These are phyloP conservation scores for Apolygus lucorum DNA, from an alignment of 1,140 invertebrate genomes.

Conservation along the genomic window DNA sequence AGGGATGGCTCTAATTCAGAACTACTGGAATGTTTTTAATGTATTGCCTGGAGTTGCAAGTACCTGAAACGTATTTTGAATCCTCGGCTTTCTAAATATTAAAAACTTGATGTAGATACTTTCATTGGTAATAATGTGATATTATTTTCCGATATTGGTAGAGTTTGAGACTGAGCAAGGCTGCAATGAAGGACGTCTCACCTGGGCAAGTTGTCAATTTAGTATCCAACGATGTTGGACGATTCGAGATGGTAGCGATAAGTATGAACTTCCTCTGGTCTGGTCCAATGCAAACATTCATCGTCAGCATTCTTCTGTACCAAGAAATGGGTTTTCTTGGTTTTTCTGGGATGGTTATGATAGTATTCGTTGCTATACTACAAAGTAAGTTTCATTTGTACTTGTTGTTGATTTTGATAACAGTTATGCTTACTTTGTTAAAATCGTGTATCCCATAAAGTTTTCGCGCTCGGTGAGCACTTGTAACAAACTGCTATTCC, in stretches of 20 bases:
- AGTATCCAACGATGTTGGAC: slow-evolving; percentile 66
- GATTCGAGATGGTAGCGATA: slow-evolving; percentile 51
- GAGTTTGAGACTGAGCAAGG: slow-evolving; percentile 35
- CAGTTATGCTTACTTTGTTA: no score
- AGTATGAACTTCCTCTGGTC: slow-evolving; percentile 55
- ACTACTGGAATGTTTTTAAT: no score
- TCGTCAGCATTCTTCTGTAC: slow-evolving; percentile 55
- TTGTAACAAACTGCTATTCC: no score
- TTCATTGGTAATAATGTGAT: background rate
- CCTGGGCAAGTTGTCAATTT: slow-evolving; percentile 78
- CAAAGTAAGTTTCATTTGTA: slow-evolving; percentile 55
- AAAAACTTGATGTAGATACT: background rate
- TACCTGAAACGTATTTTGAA: no score
- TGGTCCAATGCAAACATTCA: slow-evolving; percentile 53
- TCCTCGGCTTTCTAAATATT: no score
- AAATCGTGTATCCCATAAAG: no score
- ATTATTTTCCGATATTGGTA: background rate
- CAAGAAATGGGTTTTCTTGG: slow-evolving; percentile 52
- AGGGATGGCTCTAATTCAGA: no score
- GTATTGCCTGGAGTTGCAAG: no score
- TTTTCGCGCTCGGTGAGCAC: no score
- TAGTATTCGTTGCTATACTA: slow-evolving; percentile 61
- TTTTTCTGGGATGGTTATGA: slow-evolving; percentile 55
- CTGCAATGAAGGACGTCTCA: slow-evolving; percentile 63
- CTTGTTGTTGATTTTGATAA: no score